Base-by-base conservation (phyloP, 2,797 vertebrate genomes). In the Setipinna tenuifilis region DNA sequence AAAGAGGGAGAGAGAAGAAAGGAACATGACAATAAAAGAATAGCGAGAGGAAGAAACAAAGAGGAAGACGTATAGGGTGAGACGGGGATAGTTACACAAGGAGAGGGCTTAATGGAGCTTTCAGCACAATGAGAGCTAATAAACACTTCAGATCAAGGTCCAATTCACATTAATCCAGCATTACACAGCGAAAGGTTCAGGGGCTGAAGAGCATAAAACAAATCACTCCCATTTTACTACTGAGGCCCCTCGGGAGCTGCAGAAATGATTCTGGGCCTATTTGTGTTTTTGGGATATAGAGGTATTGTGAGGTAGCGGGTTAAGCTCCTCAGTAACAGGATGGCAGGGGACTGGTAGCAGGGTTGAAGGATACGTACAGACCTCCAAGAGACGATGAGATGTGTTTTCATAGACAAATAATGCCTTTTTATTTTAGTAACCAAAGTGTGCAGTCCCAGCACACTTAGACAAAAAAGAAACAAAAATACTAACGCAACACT, bases 71-170 rank as follows among this genome's bases (percentile, higher is more conserved):
- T 14, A 68, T 0, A 17, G 68, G 16, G 28, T 17, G 31, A 7
- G 4, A 17, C 14, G 19, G 14, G 28, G 16, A 75, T 41, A 23
- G 17, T 35, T 41, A 17, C 28, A 19, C 10, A 12, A 31, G 3
- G 10, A 31, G 10, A 16, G 58, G 21, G 25, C 68, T 41, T 75
- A 75, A 75, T 41, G 28, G 68, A 75, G 31, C 68, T 75, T 16
- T 75, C 28, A 35, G 31, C 68, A 75, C 14, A 75, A 75, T 75
- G 31, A 75, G 28, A 41, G 6, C 28, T 41, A 75, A 75, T 75
- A 75, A 35, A 35, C 68, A 75, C 68, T 75, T 75, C 14, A 75
- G 28, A 75, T 75, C 31, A 75, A 75, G 31, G 68, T 28, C 31
- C 5, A 68, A 41, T 19, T 75, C 68, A 6, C 28, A 75, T 75